phyloP scores from a whole-genome alignment of 2,888 invertebrate species.

The Xestia c-nigrum region DNA sequence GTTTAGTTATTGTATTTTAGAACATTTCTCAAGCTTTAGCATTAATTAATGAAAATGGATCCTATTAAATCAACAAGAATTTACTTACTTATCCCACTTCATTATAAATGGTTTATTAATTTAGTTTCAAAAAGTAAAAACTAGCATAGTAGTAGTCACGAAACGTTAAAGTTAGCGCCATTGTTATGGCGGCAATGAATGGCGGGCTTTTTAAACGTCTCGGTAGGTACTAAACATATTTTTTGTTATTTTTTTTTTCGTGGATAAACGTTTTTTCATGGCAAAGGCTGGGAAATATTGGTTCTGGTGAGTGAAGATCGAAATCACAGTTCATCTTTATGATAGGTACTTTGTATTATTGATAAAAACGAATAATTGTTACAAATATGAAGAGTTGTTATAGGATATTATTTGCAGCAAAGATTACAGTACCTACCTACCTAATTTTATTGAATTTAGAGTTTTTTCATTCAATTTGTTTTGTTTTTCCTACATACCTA shows the following conservation, averaged over 20 bases:
- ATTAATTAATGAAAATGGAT: background rate
- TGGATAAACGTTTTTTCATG: background rate
- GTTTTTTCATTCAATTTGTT: too few relatives aligned
- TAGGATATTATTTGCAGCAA: too few relatives aligned
- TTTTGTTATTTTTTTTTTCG: background rate
- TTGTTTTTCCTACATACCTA: too few relatives aligned
- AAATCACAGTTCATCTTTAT: background rate
- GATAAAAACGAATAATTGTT: background rate
- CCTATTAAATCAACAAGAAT: background rate
- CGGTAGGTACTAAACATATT: background rate
- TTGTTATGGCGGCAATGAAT: constrained; percentile 9
- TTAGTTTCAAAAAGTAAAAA: background rate
- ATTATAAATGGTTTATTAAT: background rate
- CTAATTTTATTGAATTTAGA: too few relatives aligned
- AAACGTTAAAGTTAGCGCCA: constrained; percentile 18
- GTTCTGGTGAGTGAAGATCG: background rate
- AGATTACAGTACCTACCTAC: too few relatives aligned
- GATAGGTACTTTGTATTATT: background rate
- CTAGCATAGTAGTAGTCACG: background rate
- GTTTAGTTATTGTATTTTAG: background rate
- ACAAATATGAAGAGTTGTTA: background rate
- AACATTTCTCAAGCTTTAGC: background rate
- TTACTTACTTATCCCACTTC: background rate
- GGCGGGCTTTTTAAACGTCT: constrained; percentile 40
- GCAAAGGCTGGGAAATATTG: background rate